These are phyloP conservation scores for Plecotus auritus DNA, from an alignment of 2,113 vertebrate species.

Conservation along the genomic window DNA sequence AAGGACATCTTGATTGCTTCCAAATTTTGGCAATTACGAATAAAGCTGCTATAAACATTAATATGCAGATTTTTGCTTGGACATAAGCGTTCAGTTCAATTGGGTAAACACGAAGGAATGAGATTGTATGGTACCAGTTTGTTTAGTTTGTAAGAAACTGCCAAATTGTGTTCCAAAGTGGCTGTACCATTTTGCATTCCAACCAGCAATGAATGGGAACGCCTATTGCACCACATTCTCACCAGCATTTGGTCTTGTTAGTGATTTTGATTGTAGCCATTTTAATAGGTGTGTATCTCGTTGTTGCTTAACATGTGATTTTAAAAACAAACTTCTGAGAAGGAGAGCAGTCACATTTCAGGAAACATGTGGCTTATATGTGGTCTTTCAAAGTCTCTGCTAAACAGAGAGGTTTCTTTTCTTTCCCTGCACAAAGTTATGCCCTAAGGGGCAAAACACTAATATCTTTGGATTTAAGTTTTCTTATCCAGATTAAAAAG, in stretches of 20 bases:
- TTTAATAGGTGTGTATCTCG: neutral
- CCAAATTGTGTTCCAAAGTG: neutral
- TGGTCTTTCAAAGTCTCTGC: neutral
- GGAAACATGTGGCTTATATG: neutral
- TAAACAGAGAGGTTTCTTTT: neutral
- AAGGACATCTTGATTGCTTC: neutral
- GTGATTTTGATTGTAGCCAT: neutral
- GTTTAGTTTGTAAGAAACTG: neutral
- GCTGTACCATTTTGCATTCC: neutral
- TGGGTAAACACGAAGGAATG: neutral
- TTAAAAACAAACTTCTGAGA: neutral
- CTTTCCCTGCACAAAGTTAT: neutral
- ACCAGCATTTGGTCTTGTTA: neutral
- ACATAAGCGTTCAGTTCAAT: neutral
- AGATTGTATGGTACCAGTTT: neutral
- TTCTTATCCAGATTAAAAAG: neutral
- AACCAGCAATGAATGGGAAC: neutral
- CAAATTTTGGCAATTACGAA: neutral
- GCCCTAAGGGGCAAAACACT: neutral
- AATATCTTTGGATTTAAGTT: neutral
- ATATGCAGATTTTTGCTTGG: neutral
- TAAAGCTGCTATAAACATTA: neutral
- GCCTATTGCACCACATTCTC: neutral
- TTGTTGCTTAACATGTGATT: neutral
- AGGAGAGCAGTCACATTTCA: neutral